Conservation (phyloP, 2,888 invertebrate species). For the Epirrhoe tristata region DNA sequence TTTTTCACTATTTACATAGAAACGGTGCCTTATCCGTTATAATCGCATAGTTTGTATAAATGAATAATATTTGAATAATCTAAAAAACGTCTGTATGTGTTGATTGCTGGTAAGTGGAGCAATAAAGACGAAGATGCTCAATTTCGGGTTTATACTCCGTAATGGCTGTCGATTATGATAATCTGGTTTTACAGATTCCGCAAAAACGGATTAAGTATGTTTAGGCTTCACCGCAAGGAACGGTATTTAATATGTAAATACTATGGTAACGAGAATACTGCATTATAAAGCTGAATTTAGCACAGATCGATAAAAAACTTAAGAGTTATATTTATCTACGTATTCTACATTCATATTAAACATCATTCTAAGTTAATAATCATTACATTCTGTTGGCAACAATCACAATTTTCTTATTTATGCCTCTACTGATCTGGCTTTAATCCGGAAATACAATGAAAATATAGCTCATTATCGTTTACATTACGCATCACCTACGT, state of each 20-base stretch:
- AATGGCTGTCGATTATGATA: slow-evolving; percentile 36
- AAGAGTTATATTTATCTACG: background rate
- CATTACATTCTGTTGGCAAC: background rate
- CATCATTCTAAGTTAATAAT: background rate
- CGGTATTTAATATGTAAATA: slow-evolving; percentile 15
- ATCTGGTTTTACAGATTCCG: slow-evolving; percentile 26
- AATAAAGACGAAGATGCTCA: slow-evolving; percentile 35
- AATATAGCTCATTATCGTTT: too few species aligned
- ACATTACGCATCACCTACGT: too few species aligned
- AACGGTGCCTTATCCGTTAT: slow-evolving; percentile 43
- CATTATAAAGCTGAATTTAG: background rate
- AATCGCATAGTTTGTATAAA: slow-evolving; percentile 39
- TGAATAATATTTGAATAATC: slow-evolving; percentile 45
- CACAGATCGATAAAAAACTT: background rate
- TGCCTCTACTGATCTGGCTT: too few species aligned
- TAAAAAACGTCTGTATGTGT: slow-evolving; percentile 35
- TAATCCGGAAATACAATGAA: too few species aligned
- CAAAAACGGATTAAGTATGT: slow-evolving; percentile 27
- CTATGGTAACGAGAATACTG: background rate
- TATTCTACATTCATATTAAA: too few species aligned
- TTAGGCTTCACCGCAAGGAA: slow-evolving; percentile 19
- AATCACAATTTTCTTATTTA: too few species aligned
- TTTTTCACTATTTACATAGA: slow-evolving; percentile 31
- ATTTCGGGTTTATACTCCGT: slow-evolving; percentile 31
- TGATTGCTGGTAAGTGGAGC: slow-evolving; percentile 38